A percentile compares a stretch with the other conserved stretches of the same genome.
Conservation (phyloP, 2,888 invertebrate genomes). For the Lucinisca nassula region DNA sequence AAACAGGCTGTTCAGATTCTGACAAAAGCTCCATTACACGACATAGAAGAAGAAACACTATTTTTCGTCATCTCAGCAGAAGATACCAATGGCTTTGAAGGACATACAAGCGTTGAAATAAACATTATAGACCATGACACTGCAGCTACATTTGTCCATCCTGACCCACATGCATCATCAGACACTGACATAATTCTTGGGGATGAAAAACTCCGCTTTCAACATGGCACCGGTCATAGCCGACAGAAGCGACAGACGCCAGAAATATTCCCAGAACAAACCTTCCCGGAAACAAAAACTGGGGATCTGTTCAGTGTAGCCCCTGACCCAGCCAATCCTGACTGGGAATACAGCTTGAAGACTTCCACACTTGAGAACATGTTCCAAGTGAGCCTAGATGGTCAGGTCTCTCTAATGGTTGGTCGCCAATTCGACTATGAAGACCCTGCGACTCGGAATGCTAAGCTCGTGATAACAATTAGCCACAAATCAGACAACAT, state of each 20-base stretch:
- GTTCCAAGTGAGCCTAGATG: slow-evolving; percentile 36
- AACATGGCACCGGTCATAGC: neutral
- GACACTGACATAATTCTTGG: neutral
- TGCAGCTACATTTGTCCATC: neutral
- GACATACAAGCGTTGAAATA: slow-evolving; percentile 49
- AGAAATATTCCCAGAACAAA: neutral
- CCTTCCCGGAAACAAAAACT: slow-evolving; percentile 47
- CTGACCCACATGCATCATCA: neutral
- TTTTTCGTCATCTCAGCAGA: slow-evolving; percentile 50
- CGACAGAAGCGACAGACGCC: slow-evolving; percentile 27
- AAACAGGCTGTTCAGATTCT: slow-evolving; percentile 52
- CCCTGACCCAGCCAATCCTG: neutral
- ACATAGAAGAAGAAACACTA: neutral
- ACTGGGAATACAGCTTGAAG: slow-evolving; percentile 36
- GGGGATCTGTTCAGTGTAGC: slow-evolving; percentile 40
- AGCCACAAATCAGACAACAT: neutral
- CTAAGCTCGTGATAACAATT: slow-evolving; percentile 21
- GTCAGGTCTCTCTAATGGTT: slow-evolving; percentile 34
- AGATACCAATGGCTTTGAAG: slow-evolving; percentile 31
- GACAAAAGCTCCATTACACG: neutral
- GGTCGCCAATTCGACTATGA: slow-evolving; percentile 57
- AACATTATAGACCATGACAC: neutral
- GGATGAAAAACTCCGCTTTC: neutral
- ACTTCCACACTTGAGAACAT: slow-evolving; percentile 48
- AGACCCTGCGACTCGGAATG: neutral